Conservation (phyloP, 2,888 invertebrate genomes). For the Euphydryas editha region DNA sequence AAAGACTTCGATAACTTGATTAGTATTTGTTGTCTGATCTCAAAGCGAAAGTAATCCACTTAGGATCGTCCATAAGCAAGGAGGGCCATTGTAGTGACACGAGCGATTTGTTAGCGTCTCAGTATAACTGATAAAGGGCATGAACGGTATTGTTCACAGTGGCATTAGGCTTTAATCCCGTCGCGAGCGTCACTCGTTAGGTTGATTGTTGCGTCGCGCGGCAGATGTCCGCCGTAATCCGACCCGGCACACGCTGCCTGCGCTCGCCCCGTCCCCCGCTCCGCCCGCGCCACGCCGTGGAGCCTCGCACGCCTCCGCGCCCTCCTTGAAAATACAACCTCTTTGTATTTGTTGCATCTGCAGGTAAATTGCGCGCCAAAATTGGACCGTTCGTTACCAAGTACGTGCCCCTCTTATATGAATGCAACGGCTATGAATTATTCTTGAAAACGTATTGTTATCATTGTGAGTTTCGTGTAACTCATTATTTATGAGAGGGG, state of each 20-base stretch:
- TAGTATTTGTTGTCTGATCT: slow-evolving; percentile 34
- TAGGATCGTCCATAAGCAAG: slow-evolving; percentile 80
- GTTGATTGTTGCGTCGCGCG: slow-evolving; percentile 76
- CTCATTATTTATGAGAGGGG: slow-evolving; percentile 48
- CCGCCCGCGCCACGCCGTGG: slow-evolving; percentile 40
- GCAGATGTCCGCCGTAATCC: slow-evolving; percentile 81
- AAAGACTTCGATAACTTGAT: background rate
- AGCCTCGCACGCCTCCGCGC: slow-evolving; percentile 43
- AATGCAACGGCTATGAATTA: slow-evolving; percentile 76
- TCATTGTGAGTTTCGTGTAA: slow-evolving; percentile 63
- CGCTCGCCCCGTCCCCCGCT: slow-evolving; percentile 36
- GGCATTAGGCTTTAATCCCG: slow-evolving; percentile 81
- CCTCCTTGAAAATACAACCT: slow-evolving; percentile 70
- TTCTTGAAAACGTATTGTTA: slow-evolving; percentile 78
- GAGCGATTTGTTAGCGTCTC: slow-evolving; percentile 79
- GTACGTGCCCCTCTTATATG: slow-evolving; percentile 65
- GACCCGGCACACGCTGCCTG: slow-evolving; percentile 56
- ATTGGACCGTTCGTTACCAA: slow-evolving; percentile 74
- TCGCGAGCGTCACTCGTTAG: slow-evolving; percentile 79
- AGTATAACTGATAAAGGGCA: slow-evolving; percentile 56
- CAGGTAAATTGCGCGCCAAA: slow-evolving; percentile 81
- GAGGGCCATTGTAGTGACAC: slow-evolving; percentile 74
- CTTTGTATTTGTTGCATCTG: slow-evolving; percentile 83
- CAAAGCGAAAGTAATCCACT: slow-evolving; percentile 73
- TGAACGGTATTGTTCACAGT: slow-evolving; percentile 74